Conservation (phyloP, 2,888 invertebrate genomes). For the Globia sparganii region DNA sequence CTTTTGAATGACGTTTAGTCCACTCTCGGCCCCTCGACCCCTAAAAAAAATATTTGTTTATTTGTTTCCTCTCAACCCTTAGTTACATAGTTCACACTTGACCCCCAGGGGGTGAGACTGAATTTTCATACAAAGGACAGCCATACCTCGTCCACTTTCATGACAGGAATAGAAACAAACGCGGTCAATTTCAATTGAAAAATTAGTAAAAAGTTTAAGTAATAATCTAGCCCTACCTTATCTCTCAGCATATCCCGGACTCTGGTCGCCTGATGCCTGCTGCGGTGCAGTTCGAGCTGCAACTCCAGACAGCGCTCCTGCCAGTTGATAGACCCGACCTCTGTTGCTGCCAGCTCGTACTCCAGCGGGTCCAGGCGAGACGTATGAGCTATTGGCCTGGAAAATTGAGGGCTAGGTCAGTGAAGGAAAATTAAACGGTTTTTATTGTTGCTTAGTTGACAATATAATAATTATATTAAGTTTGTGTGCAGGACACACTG, state of each 20-base stretch:
- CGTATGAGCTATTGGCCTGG: conserved; percentile 84
- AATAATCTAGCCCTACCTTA: conserved; percentile 92
- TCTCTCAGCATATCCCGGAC: conserved; percentile 97
- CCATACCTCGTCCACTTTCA: no score
- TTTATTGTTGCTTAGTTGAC: not conserved
- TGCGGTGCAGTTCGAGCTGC: conserved; percentile 96
- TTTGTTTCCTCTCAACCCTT: no score
- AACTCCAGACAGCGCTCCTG: conserved; percentile 96
- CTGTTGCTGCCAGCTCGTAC: conserved; percentile 82
- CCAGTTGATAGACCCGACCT: conserved; percentile 93
- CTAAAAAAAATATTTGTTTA: no score
- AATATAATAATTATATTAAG: not conserved
- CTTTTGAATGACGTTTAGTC: no score
- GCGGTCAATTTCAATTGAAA: not conserved
- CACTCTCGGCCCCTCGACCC: no score
- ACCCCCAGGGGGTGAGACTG: no score
- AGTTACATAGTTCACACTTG: no score
- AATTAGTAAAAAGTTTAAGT: not conserved
- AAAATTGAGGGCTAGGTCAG: not conserved
- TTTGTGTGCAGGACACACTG: not conserved
- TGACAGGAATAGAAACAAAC: not conserved
- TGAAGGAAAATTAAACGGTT: not conserved
- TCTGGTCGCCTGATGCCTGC: conserved; percentile 96
- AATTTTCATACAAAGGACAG: no score
- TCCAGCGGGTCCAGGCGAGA: conserved; percentile 85